Evolutionary conservation across 92 coral and sea anemone genomes (phyloP), one percentile per base, ranked within the genome.

Genomic region (Epizoanthus stellaris): DNA sequence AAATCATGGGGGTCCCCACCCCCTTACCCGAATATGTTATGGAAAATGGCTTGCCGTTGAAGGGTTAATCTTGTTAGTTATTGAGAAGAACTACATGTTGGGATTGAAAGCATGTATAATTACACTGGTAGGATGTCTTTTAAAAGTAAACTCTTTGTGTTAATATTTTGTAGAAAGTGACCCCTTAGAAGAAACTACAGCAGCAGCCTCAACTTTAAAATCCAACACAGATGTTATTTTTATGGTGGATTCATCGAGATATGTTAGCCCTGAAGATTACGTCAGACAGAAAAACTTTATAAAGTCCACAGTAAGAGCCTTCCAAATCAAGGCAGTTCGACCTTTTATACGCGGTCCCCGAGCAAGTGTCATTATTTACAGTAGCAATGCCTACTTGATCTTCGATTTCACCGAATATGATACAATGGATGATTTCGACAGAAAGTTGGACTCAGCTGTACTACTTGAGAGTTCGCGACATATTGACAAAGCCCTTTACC

Each of bases 211-310:
- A 39, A 16, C 17, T 36, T 58, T 77, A 47, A 59, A 40, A 14
- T 36, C 82, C 12, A 54, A 60, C 43, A 77, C 82, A 9, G 96
- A 93, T 79, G 82, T 93, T 6, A 88, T 93, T 0, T 89, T 93
- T 64, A 47, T 88, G 20, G 58, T 93, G 90, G 96, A 93, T 81
- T 89, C 96, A 14, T 93, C 96, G 13, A 45, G 65, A 11, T 64
- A 73, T 20, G 92, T 93, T 61, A 65, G 87, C 36, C 87, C 64
- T 42, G 65, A 39, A 4, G 90, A 83, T 64, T 93, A 75, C 89
- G 36, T 58, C 45, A 38, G 62, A 5, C 85, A 84, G 73, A 93
- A 93, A 80, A 87, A 86, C 5, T 81, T 89, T 30, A 85, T 93
- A 2, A 93, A 91, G 49, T 73, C 89, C 10, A 64, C 88, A 25